Base-by-base conservation (phyloP, 2,113 vertebrate genomes). In the Orthonyx spaldingii region DNA sequence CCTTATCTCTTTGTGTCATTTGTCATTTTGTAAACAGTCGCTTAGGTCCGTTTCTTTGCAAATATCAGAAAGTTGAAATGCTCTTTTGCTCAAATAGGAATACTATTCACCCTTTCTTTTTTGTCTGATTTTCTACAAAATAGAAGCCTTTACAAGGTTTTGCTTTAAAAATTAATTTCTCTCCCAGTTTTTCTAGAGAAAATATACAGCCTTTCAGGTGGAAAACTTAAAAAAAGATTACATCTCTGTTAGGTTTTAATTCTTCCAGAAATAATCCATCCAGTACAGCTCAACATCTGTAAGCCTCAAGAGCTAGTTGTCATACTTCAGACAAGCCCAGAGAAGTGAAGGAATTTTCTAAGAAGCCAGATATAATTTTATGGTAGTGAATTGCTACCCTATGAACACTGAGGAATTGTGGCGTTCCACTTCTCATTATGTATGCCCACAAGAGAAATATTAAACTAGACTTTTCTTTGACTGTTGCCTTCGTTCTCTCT, bases 391-490 rank as follows among this genome's bases (percentile, higher is more conserved):
- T 84, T 92, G 44, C 53, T 76, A 42, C 46, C 80, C 76, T 90
- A 20, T 46, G 92, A 96, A 90, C 65, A 61, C 69, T 33, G 69
- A 94, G 77, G 83, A 93, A 60, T 37, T 93, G 69, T 75, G 74
- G 76, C 1, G 0, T 92, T 96, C 69, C 80, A 28, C 65, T 92
- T 84, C 88, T 94, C 61, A 84, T 97, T 97, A 96, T 39, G 53
- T 75, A 96, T 92, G 65, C 93, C 60, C 92, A 93, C 90, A 92
- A 93, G 90, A 96, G 94, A 94, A 93, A 92, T 89, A 96, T 89
- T 97, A 94, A 93, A 84, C 88, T 60, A 96, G 94, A 71, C 79
- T 94, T 95, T 71, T 90, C 95, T 97, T 96, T 96, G 94, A 96
- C 88, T 90, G 80, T 79, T 94, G 92, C 94, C 72, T 93, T 90